These are phyloP conservation scores for Chymomyza amoena DNA, from an alignment of 2,888 invertebrate species.

Conservation along the genomic window DNA sequence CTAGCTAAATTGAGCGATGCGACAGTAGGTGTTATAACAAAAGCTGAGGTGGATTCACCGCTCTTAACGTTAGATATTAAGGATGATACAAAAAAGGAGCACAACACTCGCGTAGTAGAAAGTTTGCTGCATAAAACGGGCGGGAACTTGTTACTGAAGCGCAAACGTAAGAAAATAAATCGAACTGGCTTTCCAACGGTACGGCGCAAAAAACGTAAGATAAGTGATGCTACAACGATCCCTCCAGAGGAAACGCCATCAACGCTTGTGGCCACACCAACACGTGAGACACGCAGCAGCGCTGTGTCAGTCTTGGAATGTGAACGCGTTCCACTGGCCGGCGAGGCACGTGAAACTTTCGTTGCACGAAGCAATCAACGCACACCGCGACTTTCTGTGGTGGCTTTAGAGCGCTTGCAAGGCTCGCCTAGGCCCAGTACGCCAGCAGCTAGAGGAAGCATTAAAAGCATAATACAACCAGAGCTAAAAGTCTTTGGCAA, in stretches of 20 bases:
- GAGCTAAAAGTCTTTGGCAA: conserved; percentile 29
- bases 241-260: conserved; percentile 29
- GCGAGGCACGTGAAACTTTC: conserved; percentile 84
- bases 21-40: conserved; percentile 79
- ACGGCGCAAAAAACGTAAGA: conserved; percentile 88
- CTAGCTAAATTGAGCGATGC: conserved; percentile 80
- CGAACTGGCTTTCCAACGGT: conserved; percentile 92
- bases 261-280: neutral
- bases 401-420: conserved; percentile 82
- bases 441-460: conserved; percentile 12
- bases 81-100: conserved; percentile 60
- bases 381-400: conserved; percentile 82
- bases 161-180: conserved; percentile 88
- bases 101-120: conserved; percentile 72
- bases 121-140: conserved; percentile 76
- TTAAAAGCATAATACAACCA: conserved; percentile 23
- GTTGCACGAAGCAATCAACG: conserved; percentile 80
- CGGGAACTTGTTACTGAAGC: conserved; percentile 78
- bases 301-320: conserved; percentile 73
- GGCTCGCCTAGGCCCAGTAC: conserved; percentile 67
- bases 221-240: conserved; percentile 44
- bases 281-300: conserved; percentile 7
- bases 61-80: conserved; percentile 72
- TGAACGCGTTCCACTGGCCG: conserved; percentile 85
- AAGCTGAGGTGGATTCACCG: conserved; percentile 78